Conservation (phyloP, 2,797 vertebrate species). For the Tragelaphus eurycerus region DNA sequence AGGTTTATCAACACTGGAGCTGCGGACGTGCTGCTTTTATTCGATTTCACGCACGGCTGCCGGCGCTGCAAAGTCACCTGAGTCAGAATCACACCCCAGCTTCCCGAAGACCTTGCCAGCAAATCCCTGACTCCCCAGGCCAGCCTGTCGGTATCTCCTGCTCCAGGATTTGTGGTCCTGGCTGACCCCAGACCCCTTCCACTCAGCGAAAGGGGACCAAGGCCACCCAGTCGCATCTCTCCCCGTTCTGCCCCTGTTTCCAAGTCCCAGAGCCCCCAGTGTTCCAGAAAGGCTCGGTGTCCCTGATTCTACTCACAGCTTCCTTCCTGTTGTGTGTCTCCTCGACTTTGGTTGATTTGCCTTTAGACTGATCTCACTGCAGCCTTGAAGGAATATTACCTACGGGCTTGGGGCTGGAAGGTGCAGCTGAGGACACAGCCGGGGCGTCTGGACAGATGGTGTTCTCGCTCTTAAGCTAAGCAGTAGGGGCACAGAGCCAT, state of each 20-base stretch:
- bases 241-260: not conserved
- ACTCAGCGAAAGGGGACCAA: not conserved
- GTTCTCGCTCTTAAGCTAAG: too few relatives aligned
- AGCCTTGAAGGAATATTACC: not conserved
- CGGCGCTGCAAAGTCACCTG: not conserved
- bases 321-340: not conserved
- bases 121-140: too few relatives aligned
- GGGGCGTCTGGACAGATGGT: not conserved
- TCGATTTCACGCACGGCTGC: not conserved
- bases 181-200: fast-evolving
- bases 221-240: too few relatives aligned
- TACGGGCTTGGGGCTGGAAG: not conserved
- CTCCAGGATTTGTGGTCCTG: not conserved
- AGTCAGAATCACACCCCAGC: not conserved
- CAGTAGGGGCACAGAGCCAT: not conserved
- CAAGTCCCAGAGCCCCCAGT: too few relatives aligned
- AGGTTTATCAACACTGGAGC: fast-evolving
- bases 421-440: too few relatives aligned
- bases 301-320: not conserved
- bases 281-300: not conserved
- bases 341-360: not conserved
- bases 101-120: too few relatives aligned
- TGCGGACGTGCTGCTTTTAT: fast-evolving
- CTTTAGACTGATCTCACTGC: not conserved
- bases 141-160: not conserved